Evolutionary conservation across 2,888 invertebrate species (phyloP), one percentile per base, ranked within the genome.

Genomic region (Morpho helenor): DNA sequence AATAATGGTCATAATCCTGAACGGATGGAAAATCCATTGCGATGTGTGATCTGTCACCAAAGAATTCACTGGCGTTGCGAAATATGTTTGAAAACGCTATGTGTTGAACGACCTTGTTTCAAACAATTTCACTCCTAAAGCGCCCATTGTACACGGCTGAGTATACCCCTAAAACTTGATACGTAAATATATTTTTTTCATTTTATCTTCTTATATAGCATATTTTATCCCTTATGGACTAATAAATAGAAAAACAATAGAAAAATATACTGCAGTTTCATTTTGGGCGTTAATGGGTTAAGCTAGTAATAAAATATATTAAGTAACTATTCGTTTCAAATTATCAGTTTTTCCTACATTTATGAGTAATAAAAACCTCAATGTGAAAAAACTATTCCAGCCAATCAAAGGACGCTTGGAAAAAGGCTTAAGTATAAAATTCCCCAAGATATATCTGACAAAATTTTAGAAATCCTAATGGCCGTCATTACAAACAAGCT

Each of bases 41-140:
- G 61, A 49, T 65, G 65, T 59, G 55, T 61, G 49, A 48, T 62
- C 43, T 60, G 59, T 61, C 63, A 65, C 58, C 47, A 56, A 55
- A 59, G 56, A 60, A 59, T 60, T 55, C 59, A 59, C 51, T 66
- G 63, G 61, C 55, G 62, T 56, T 65, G 64, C 59, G 58, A 65
- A 61, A 60, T 63, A 53, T 66, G 66, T 54, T 52, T 60, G 47
- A 66, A 65, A 61, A 66, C 65, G 52, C 60, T 66, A 45, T 67
- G n/a, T n/a, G 57, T 66, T 55, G 65, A 64, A 60, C 58, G 61
- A 63, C 60, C 58, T 59, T 67, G 67, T 62, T 66, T 67, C 57
- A 57, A 60, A 63, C 59, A 65, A 61, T 63, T 60, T 62, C 63
- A 66, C 60, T 56, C 62, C 57, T 62, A 61, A 61, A 56, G 57